Evolutionary conservation across 2,888 invertebrate genomes (phyloP), one percentile per base, ranked within the genome.

Genomic region (Fabriciana adippe): DNA sequence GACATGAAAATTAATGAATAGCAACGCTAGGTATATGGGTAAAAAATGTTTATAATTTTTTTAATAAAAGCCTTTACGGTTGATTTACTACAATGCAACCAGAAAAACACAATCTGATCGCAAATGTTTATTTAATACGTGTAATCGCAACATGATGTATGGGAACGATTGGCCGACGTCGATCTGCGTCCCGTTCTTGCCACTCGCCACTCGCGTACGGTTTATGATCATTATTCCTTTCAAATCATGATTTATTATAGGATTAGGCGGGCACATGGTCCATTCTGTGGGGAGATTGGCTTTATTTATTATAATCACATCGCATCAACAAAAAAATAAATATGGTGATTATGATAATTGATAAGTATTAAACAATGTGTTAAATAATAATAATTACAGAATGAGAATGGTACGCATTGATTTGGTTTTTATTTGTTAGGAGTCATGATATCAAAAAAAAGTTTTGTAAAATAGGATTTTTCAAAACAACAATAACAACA

Each of bases 181-280:
- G 68, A 59, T 64, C 72, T 73, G 73, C 50, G 60, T 69, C 71
- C 66, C 68, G 64, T 63, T 71, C 75, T 75, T 76, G 75, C 78
- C 79, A 76, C 76, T 80, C 81, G 78, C 78, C 79, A 78, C 77
- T 79, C 79, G 72, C 75, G 68, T 62, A 76, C 75, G 89, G 85
- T 88, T 88, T 90, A 90, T 88, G 87, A 88, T 91, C 89, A 92
- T 91, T 89, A 91, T 89, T 88, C 86, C 81, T 85, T 87, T 86
- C 85, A 89, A 92, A 90, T 88, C 86, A 90, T 92, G 92, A 92
- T 92, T 90, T 92, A 92, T 92, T 88, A 85, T 81, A 68, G 89
- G 91, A 90, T 92, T 89, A 90, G 84, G 81, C 80, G 81, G 85
- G 80, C 90, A 86, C 87, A 82, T 86, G 87, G 86, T 85, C 84